phyloP scores from a whole-genome alignment of 2,797 vertebrate genomes.

The Fratercula arctica region DNA sequence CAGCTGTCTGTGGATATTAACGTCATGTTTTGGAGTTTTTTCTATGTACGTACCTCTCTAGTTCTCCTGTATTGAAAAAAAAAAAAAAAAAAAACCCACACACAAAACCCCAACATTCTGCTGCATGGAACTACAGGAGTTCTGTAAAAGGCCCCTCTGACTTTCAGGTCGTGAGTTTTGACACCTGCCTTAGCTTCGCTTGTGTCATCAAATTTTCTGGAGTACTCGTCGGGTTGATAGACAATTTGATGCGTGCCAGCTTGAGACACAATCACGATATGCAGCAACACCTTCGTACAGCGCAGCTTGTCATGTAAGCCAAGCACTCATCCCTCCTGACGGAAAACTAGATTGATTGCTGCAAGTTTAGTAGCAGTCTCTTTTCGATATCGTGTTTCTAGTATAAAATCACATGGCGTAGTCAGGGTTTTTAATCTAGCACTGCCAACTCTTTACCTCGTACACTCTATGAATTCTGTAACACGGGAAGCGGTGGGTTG shows the following conservation, averaged over 20 bases:
- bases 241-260: neutral
- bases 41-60: neutral
- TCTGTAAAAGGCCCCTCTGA: neutral
- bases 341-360: neutral
- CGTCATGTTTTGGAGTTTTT: neutral
- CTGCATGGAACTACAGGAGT: neutral
- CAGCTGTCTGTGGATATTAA: neutral
- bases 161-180: neutral
- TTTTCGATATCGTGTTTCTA: neutral
- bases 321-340: neutral
- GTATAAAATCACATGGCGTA: neutral
- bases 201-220: neutral
- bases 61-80: neutral
- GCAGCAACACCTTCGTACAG: neutral
- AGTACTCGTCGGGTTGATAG: neutral
- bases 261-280: neutral
- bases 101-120: neutral
- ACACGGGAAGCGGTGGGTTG: neutral
- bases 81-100: too few species aligned
- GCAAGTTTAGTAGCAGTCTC: neutral
- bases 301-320: neutral
- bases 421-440: slow-evolving; percentile 33
- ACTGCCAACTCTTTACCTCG: slow-evolving; percentile 61
- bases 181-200: neutral
- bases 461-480: neutral